Base-by-base conservation (phyloP, 2,113 vertebrate genomes). In the Oncorhynchus masou region DNA sequence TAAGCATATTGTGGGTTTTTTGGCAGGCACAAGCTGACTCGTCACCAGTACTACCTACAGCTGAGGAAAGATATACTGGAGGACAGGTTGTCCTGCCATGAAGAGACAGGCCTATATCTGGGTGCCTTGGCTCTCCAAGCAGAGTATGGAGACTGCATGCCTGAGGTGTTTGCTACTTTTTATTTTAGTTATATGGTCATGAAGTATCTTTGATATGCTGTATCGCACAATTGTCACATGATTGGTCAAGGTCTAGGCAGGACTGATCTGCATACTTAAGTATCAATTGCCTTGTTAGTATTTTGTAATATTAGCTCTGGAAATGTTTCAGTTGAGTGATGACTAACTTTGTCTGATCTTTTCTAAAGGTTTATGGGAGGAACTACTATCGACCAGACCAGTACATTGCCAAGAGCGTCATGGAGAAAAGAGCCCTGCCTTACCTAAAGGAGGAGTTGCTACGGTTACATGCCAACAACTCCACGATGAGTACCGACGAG, bases 41-140 rank as follows among this genome's bases (percentile, higher is more conserved):
- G 93, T 22, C 95, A 97, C 81, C 95, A 97, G 84, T 95, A 94
- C 89, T 97, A 96, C 89, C 94, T 97, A 65, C 96, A 98, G 90
- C 93, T 97, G 78, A 92, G 96, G 82, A 95, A 91, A 88, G 97
- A 98, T 83, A 85, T 98, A 79, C 86, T 97, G 84, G 96, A 97
- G 34, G 94, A 96, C 76, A 89, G 92, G 16, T 74, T 97, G 66
- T 90, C 89, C 74, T 95, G 95, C 90, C 92, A 89, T 0, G 93
- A 96, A 19, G 95, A 96, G 86, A 95, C 87, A 0, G 85, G 94
- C 25, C 82, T 97, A 66, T 94, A 92, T 79, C 93, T 98, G 1
- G 95, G 91, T 1, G 95, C 91, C 72, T 88, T 97, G 60, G 96
- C 96, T 77, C 87, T 97, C 72, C 95, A 97, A 83, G 94, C 93